Conservation (phyloP, 2,888 invertebrate genomes). For the Drosophila rellima region DNA sequence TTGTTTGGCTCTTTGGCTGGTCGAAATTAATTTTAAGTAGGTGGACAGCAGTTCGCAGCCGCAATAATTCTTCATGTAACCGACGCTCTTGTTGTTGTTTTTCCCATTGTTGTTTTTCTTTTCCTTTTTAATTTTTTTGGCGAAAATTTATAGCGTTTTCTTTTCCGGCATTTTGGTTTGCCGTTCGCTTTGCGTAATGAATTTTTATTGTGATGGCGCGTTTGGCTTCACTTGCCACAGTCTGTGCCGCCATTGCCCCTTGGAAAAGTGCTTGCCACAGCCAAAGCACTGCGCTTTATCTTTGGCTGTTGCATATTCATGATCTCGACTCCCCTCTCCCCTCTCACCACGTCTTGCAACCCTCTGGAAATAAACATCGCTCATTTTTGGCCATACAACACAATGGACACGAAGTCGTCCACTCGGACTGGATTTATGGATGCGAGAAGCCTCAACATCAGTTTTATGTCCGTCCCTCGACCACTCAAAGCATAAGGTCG, state of each 20-base stretch:
- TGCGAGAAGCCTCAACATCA: constrained; percentile 33
- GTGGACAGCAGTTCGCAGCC: constrained; percentile 78
- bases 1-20: constrained; percentile 40
- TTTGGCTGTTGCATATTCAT: constrained; percentile 74
- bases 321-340: constrained; percentile 30
- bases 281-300: constrained; percentile 59
- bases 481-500: constrained; percentile 23
- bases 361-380: constrained; percentile 62
- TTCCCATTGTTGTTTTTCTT: constrained; percentile 4
- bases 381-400: constrained; percentile 60
- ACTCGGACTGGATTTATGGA: constrained; percentile 47
- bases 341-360: not conserved
- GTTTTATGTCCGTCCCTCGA: constrained; percentile 28
- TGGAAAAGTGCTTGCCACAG: constrained; percentile 30
- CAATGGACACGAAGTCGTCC: constrained; percentile 29
- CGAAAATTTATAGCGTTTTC: constrained; percentile 78
- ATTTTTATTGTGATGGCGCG: constrained; percentile 79
- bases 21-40: constrained; percentile 81
- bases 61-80: constrained; percentile 80
- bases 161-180: constrained; percentile 73
- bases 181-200: constrained; percentile 75
- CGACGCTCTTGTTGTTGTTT: constrained; percentile 37
- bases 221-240: constrained; percentile 67
- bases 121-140: constrained; percentile 42
- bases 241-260: constrained; percentile 20